Conservation (phyloP, 1,140 invertebrate species). For the Notospermus geniculatus region DNA sequence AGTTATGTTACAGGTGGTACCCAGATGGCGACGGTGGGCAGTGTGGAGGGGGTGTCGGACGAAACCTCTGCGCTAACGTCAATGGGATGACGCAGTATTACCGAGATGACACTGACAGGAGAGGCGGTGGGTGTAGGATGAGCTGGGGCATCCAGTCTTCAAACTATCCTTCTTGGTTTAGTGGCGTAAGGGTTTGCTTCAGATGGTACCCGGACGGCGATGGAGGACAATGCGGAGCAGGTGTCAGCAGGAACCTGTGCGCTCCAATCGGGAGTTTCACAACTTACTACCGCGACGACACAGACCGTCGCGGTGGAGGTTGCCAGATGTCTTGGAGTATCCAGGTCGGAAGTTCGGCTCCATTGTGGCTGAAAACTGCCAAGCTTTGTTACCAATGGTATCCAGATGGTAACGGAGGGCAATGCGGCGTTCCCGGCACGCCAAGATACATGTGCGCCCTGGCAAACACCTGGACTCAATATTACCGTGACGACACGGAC, state of each 20-base stretch:
- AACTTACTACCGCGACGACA: slow-evolving; percentile 20
- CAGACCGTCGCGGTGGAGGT: slow-evolving; percentile 19
- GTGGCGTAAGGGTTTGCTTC: slow-evolving; percentile 18
- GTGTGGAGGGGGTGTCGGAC: slow-evolving; percentile 22
- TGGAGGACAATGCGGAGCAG: slow-evolving; percentile 21
- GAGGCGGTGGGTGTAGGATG: slow-evolving; percentile 16
- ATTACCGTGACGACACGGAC: too few species aligned
- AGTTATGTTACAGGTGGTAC: too few species aligned
- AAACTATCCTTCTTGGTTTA: slow-evolving; percentile 19
- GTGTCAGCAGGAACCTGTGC: slow-evolving; percentile 20
- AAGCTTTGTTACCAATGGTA: slow-evolving; percentile 25
- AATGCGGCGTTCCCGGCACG: slow-evolving; percentile 22
- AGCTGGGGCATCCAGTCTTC: slow-evolving; percentile 8
- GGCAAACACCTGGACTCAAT: slow-evolving; percentile 18
- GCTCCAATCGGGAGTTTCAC: slow-evolving; percentile 16
- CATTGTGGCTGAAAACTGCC: slow-evolving; percentile 14
- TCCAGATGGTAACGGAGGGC: slow-evolving; percentile 20
- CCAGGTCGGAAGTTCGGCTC: background rate
- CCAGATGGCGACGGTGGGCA: slow-evolving; percentile 22
- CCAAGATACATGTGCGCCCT: slow-evolving; percentile 15
- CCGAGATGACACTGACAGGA: slow-evolving; percentile 21
- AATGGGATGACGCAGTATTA: slow-evolving; percentile 24
- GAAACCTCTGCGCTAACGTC: too few species aligned
- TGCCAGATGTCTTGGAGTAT: slow-evolving; percentile 26
- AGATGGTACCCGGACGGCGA: slow-evolving; percentile 24